phyloP scores from a whole-genome alignment of 30 jellyfish, hydroid and myxozoan genomes.

The Mastigias papua region DNA sequence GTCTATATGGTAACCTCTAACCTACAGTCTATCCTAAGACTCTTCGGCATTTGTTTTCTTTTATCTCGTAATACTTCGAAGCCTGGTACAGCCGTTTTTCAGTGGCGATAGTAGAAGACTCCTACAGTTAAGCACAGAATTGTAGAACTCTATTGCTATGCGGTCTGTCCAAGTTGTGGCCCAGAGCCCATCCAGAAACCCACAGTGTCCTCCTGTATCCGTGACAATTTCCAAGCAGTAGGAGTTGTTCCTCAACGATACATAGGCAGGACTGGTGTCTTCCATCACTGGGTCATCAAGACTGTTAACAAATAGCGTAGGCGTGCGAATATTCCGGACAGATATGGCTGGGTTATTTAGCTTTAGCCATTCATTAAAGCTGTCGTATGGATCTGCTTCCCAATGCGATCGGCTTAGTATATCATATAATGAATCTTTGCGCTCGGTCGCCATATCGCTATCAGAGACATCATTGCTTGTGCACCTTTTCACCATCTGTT shows the following conservation, averaged over 20 bases:
- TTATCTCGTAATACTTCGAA: conserved; percentile 63
- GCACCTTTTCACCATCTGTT: conserved; percentile 8
- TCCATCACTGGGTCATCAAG: conserved; percentile 72
- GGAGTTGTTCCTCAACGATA: conserved; percentile 27
- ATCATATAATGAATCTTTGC: conserved; percentile 8
- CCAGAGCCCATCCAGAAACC: conserved; percentile 40
- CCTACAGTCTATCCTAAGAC: no score
- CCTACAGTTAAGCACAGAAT: conserved; percentile 49
- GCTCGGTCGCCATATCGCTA: background rate
- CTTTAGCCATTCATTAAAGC: conserved; percentile 51
- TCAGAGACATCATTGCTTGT: conserved; percentile 8
- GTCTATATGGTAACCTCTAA: no score
- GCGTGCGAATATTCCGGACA: conserved; percentile 56
- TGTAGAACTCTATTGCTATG: conserved; percentile 53
- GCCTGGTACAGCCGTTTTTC: conserved; percentile 48
- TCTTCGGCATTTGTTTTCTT: background rate
- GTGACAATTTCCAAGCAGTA: conserved; percentile 64
- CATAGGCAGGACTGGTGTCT: conserved; percentile 39
- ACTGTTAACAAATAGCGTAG: conserved; percentile 60
- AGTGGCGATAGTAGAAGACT: conserved; percentile 52
- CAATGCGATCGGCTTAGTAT: conserved; percentile 7
- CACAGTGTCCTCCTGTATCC: conserved; percentile 76
- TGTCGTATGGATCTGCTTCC: conserved; percentile 23
- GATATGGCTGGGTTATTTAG: conserved; percentile 38
- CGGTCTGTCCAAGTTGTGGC: conserved; percentile 62